These are phyloP conservation scores for Miltochrista miniata DNA, from an alignment of 2,888 invertebrate genomes.

Conservation along the genomic window DNA sequence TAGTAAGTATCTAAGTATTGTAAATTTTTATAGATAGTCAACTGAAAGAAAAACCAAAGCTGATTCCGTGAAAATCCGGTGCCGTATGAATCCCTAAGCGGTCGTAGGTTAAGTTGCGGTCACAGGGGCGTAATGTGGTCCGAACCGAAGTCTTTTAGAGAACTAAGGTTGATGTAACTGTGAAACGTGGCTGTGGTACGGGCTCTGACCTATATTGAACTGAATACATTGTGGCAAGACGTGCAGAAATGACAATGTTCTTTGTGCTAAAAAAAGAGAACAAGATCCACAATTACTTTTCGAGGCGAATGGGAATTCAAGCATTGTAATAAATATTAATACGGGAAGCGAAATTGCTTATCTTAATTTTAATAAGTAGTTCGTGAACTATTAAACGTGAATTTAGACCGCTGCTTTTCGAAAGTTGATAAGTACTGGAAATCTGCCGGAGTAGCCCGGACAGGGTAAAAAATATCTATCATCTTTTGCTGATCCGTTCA, in stretches of 20 bases:
- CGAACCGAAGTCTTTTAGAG: conserved; percentile 37
- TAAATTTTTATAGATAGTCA: conserved; percentile 6
- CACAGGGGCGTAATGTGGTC: conserved; percentile 36
- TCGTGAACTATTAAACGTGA: too few relatives aligned
- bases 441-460: too few relatives aligned
- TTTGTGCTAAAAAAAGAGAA: too few relatives aligned
- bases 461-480: too few relatives aligned
- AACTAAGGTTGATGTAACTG: conserved; percentile 38
- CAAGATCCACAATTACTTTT: neutral
- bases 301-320: neutral
- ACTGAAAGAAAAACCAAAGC: conserved; percentile 16
- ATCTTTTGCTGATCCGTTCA: too few relatives aligned
- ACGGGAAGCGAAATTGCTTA: too few relatives aligned
- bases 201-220: conserved; percentile 20
- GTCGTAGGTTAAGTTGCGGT: conserved; percentile 37
- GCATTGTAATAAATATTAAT: too few relatives aligned
- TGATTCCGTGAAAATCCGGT: conserved; percentile 25
- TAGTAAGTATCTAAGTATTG: too few relatives aligned
- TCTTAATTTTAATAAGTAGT: too few relatives aligned
- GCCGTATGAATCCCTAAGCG: conserved; percentile 34
- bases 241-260: neutral
- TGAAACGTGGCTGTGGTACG: conserved; percentile 24
- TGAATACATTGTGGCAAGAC: neutral
- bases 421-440: too few relatives aligned
- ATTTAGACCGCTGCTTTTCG: too few relatives aligned